Percentiles rank a stretch among this genome's conserved stretches.
phyloP scores from a whole-genome alignment of 2,888 invertebrate species.

The Mesochorus sp. region DNA sequence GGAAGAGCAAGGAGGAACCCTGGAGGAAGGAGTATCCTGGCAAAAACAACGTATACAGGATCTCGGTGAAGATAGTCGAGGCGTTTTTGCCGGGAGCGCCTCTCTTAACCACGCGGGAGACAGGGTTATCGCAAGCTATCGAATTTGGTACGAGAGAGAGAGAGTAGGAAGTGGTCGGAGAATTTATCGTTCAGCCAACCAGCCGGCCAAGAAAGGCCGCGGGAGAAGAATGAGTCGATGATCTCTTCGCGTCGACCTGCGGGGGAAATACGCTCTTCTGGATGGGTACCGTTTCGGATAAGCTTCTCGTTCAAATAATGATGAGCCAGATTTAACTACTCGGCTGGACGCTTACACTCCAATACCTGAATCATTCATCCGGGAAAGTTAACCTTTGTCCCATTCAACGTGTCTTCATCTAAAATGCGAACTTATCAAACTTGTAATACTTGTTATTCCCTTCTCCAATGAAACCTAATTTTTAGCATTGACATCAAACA shows the following conservation, averaged over 20 bases:
- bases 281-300: conserved; percentile 18
- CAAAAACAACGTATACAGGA: conserved; percentile 68
- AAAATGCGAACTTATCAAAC: no score
- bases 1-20: conserved; percentile 18
- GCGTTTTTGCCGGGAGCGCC: conserved; percentile 65
- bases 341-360: no score
- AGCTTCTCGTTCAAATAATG: conserved; percentile 2
- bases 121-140: conserved; percentile 70
- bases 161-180: conserved; percentile 61
- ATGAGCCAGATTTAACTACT: not conserved
- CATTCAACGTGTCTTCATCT: no score
- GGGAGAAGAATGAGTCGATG: conserved; percentile 52
- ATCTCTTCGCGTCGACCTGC: conserved; percentile 27
- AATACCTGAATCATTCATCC: no score
- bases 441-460: no score
- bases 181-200: conserved; percentile 57
- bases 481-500: no score
- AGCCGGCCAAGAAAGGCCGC: conserved; percentile 44
- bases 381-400: no score
- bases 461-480: no score
- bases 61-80: conserved; percentile 60
- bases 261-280: conserved; percentile 23
- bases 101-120: conserved; percentile 64
- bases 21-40: conserved; percentile 36
- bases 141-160: conserved; percentile 67